These are phyloP conservation scores for Stenotaenia linearis DNA, from an alignment of 2,888 invertebrate species.

Conservation along the genomic window DNA sequence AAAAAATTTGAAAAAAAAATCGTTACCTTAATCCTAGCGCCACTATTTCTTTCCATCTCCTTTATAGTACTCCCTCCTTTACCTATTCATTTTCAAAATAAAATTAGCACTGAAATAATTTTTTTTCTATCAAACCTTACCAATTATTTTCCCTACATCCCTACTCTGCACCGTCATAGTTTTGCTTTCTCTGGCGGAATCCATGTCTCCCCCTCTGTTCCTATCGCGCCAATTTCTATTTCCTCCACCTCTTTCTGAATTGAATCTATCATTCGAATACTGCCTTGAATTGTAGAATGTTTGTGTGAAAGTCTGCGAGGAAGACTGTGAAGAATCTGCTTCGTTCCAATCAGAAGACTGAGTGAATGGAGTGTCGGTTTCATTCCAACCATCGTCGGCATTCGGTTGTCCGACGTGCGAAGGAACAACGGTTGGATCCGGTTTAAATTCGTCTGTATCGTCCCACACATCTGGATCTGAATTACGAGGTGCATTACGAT, in stretches of 20 bases:
- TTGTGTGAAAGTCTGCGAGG: too few species aligned
- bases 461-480: too few species aligned
- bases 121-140: not conserved
- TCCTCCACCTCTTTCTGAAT: not conserved
- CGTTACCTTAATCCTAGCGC: not conserved
- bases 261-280: not conserved
- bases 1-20: not conserved
- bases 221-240: conserved; percentile 3
- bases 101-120: not conserved
- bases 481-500: too few species aligned
- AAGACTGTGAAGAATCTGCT: too few species aligned
- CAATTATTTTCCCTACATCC: conserved; percentile 3
- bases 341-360: not conserved
- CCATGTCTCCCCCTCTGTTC: not conserved
- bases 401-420: not conserved
- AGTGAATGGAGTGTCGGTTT: not conserved
- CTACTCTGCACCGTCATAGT: not conserved
- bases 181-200: not conserved
- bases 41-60: not conserved
- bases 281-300: too few species aligned
- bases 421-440: not conserved
- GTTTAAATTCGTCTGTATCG: not conserved
- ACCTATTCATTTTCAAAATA: not conserved
- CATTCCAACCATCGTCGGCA: not conserved
- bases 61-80: conserved; percentile 11